Evolutionary conservation across 1,140 invertebrate species (phyloP).

Genomic region (Copidosoma floridanum): DNA sequence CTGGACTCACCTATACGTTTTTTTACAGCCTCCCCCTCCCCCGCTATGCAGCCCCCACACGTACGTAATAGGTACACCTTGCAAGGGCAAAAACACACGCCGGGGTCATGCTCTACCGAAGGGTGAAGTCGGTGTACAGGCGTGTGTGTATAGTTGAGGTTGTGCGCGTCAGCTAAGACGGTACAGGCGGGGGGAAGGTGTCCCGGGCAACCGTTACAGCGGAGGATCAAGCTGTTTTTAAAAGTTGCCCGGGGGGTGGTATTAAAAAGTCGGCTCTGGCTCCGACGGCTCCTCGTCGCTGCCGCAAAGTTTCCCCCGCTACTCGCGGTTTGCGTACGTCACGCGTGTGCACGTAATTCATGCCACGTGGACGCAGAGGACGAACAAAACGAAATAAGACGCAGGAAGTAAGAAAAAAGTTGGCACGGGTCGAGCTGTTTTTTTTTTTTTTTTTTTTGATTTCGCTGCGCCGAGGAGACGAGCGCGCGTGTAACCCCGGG

Average conservation of each 20-base stretch:
- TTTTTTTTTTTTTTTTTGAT: not conserved
- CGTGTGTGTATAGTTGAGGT: not conserved
- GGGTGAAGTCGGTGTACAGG: too few species aligned
- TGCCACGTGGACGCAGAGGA: not conserved
- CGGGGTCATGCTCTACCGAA: too few species aligned
- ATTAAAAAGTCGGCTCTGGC: slow-evolving; percentile 20
- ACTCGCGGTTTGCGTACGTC: not conserved
- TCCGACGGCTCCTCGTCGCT: not conserved
- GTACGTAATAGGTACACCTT: too few species aligned
- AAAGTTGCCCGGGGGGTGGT: slow-evolving; percentile 7
- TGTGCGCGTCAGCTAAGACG: not conserved
- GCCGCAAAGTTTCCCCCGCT: not conserved
- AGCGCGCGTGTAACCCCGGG: too few species aligned
- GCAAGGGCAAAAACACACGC: too few species aligned
- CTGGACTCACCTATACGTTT: too few species aligned
- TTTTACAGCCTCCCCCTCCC: too few species aligned
- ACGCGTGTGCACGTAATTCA: too few species aligned
- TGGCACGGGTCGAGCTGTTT: not conserved
- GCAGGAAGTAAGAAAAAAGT: not conserved
- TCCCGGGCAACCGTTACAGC: slow-evolving; percentile 12
- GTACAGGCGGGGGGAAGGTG: slow-evolving; percentile 14
- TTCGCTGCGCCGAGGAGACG: too few species aligned
- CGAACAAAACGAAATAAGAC: not conserved
- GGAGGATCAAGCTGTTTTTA: slow-evolving; percentile 26
- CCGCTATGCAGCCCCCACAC: too few species aligned